A percentile compares a stretch with the other conserved stretches of the same genome.
phyloP scores from a whole-genome alignment of 2,888 invertebrate species.

The Tipula vernalis region DNA sequence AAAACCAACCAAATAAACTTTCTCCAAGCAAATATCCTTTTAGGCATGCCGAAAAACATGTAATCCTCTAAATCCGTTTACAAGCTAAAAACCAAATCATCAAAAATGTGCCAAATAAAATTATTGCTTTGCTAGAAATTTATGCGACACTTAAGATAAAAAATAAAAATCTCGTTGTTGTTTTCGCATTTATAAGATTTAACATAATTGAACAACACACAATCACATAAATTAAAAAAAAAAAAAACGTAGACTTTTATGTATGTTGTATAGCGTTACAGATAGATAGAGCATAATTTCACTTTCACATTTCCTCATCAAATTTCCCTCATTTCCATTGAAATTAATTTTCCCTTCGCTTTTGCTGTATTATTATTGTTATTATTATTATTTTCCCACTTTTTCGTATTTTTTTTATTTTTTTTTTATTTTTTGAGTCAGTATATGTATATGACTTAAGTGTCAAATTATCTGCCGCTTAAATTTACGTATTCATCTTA shows the following conservation, averaged over 20 bases:
- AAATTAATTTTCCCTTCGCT: background rate
- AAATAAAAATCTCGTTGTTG: background rate
- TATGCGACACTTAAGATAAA: background rate
- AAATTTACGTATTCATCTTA: background rate
- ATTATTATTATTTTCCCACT: background rate
- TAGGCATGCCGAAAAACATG: no score
- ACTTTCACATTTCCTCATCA: background rate
- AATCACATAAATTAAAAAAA: background rate
- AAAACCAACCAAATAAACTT: no score
- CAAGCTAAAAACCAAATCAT: background rate
- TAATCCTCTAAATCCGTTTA: no score
- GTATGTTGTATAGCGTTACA: background rate
- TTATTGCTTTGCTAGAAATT: background rate
- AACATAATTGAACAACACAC: background rate
- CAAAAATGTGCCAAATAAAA: background rate
- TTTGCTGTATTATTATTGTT: background rate
- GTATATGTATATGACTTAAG: background rate
- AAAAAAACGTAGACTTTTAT: background rate
- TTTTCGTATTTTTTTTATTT: background rate
- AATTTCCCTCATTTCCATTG: background rate
- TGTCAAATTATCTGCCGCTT: constrained; percentile 4
- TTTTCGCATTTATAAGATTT: background rate
- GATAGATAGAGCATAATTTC: background rate
- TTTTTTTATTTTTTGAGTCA: background rate
- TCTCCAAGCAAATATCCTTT: no score